Percentiles rank a stretch among this genome's conserved stretches.
Conservation (phyloP, 2,888 invertebrate genomes). For the Bhutanitis thaidina region DNA sequence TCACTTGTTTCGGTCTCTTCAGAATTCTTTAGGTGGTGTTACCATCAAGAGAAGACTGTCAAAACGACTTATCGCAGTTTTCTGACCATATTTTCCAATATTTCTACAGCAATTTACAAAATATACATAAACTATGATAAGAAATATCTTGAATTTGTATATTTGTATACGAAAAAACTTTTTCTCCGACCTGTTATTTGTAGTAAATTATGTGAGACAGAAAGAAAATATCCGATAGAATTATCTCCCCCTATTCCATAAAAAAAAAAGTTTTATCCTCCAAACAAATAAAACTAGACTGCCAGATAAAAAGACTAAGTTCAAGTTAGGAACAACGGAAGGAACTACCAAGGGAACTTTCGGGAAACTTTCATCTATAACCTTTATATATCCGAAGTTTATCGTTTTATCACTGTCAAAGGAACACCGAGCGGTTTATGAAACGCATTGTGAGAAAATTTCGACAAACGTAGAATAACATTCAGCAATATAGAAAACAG, state of each 20-base stretch:
- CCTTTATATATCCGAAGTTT: constrained; percentile 6
- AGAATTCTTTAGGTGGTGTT: too few species aligned
- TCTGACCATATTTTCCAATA: too few species aligned
- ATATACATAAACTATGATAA: too few species aligned
- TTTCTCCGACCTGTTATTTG: too few species aligned
- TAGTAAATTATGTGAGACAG: neutral
- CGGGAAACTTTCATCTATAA: neutral
- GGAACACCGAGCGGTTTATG: neutral
- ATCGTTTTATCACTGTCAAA: constrained; percentile 1
- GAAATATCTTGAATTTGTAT: too few species aligned
- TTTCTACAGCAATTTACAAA: too few species aligned
- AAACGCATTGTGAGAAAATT: neutral
- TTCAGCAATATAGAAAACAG: too few species aligned
- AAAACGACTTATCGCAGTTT: too few species aligned
- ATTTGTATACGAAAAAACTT: too few species aligned
- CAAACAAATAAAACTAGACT: constrained; percentile 14
- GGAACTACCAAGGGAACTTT: constrained; percentile 2
- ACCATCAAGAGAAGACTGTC: too few species aligned
- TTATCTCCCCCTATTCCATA: neutral
- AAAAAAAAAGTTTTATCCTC: neutral
- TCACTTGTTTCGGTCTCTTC: too few species aligned
- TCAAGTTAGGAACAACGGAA: constrained; percentile 1
- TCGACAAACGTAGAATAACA: too few species aligned
- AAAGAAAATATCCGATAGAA: neutral
- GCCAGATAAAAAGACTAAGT: neutral